Evolutionary conservation across 2,888 invertebrate species (phyloP).

Genomic region (Diaphora mendica): DNA sequence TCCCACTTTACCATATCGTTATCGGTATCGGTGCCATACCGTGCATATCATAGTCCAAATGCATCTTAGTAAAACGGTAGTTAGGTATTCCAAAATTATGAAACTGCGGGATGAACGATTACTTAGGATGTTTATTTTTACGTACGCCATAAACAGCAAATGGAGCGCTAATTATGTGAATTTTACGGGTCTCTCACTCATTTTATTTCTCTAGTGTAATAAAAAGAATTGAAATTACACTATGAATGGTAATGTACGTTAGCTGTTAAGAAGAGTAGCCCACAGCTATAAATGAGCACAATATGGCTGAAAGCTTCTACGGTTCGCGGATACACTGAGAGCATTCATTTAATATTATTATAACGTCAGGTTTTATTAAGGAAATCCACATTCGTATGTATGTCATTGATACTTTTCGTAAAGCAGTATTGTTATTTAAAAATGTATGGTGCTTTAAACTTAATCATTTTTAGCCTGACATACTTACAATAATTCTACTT

Average conservation of each 20-base stretch:
- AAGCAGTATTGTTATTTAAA: background rate
- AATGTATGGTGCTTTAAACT: background rate
- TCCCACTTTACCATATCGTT: no score
- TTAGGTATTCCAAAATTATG: background rate
- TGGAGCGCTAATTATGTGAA: slow-evolving; percentile 19
- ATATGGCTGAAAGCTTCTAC: slow-evolving; percentile 12
- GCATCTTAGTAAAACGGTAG: background rate
- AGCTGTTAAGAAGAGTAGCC: slow-evolving; percentile 4
- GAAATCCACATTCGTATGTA: no score
- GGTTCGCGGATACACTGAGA: background rate
- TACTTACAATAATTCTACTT: background rate
- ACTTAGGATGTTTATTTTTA: slow-evolving; percentile 16
- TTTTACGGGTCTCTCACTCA: slow-evolving; percentile 16
- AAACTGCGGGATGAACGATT: background rate
- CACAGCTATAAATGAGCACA: slow-evolving; percentile 18
- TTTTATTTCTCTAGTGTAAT: slow-evolving; percentile 22
- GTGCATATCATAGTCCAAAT: background rate
- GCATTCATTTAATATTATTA: slow-evolving; percentile 5
- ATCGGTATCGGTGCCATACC: no score
- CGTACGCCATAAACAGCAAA: slow-evolving; percentile 18
- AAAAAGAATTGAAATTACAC: slow-evolving; percentile 26
- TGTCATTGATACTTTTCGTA: background rate
- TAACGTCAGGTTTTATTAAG: background rate
- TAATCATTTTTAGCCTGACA: background rate
- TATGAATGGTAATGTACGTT: slow-evolving; percentile 18